Conservation (phyloP, 2,797 vertebrate genomes). For the Tamandua tetradactyla region DNA sequence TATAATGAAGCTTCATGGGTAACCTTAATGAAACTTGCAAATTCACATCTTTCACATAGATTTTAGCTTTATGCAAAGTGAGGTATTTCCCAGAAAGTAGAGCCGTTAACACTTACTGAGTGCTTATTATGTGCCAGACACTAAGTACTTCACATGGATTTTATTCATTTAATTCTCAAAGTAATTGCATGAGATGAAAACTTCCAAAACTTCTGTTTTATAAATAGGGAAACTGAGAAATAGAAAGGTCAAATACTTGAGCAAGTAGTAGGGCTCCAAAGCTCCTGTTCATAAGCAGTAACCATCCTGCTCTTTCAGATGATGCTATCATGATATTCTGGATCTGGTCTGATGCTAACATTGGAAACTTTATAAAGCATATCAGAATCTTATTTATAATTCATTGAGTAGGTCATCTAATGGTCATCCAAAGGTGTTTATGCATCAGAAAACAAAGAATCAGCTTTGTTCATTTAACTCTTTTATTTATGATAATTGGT, state of each 20-base stretch:
- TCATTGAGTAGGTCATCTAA: background rate
- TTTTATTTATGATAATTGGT: background rate
- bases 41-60: background rate
- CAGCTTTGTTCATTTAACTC: background rate
- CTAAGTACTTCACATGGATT: background rate
- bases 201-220: background rate
- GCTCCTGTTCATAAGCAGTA: background rate
- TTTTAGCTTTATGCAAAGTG: background rate
- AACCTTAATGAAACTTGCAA: background rate
- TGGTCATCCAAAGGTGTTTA: background rate
- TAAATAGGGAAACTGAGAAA: background rate
- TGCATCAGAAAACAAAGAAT: background rate
- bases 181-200: background rate
- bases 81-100: background rate
- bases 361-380: background rate
- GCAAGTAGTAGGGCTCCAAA: background rate
- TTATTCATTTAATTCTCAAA: background rate
- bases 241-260: background rate
- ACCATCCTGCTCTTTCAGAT: background rate
- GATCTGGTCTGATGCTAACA: background rate
- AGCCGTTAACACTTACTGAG: background rate
- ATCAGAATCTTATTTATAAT: constrained; percentile 1
- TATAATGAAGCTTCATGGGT: background rate
- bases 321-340: background rate
- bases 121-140: background rate